Evolutionary conservation across 2,888 invertebrate genomes (phyloP), one percentile per base, ranked within the genome.

Genomic region (Horisme vitalbata): DNA sequence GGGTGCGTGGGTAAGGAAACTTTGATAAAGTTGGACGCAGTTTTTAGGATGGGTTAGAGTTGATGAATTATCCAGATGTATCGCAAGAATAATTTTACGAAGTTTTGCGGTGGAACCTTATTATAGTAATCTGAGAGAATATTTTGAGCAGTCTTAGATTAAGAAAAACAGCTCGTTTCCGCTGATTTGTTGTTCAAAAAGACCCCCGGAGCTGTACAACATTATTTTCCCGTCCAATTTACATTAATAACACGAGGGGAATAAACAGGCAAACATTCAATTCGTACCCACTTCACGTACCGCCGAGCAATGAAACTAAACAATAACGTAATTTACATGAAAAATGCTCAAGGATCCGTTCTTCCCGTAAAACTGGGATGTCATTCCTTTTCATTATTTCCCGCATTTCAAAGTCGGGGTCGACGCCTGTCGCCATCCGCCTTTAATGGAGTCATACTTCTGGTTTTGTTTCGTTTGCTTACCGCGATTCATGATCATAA

Each of bases 391-490:
- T 67, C 65, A 48, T 50, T 54, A 67, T 72, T 69, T 72, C 69
- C 68, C 68, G 66, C 63, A 59, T 68, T 73, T 71, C 68, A 65
- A 67, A 74, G 69, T 72, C 67, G 67, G 67, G 56, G 55, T 55
- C 63, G 59, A 65, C 58, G 63, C 62, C 57, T 67, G 68, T 69
- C 65, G 58, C 64, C 67, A 62, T 65, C 63, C 56, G 52, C 53
- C 52, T 59, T 52, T 73, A 76, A 75, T 71, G 63, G 62, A 65
- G 62, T 65, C 67, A 72, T 73, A 69, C 71, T 71, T 71, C 71
- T 71, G 21, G 34, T 38, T 44, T 33, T 9, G 20, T 14, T 26
- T 18, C 18, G 18, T 18, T 18, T 18, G n/a, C n/a, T n/a, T n/a
- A n/a, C n/a, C n/a, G n/a, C n/a, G n/a, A n/a, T n/a, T n/a, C n/a